phyloP scores from a whole-genome alignment of 2,113 vertebrate genomes.

The Eubucco bourcierii region DNA sequence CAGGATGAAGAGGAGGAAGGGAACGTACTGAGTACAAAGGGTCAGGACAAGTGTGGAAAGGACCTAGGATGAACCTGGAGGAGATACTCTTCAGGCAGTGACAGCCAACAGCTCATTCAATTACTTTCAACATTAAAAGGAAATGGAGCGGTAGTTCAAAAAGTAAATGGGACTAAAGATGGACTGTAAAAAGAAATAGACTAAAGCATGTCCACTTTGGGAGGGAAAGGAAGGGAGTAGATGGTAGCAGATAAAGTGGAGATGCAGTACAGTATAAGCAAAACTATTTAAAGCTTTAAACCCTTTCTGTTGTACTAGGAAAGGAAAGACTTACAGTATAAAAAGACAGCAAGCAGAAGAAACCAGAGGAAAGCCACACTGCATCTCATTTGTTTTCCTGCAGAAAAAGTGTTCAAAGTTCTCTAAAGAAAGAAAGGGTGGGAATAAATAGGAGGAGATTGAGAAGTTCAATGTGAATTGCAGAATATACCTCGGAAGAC shows the following conservation, averaged over 20 bases:
- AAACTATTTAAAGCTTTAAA: background rate
- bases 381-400: background rate
- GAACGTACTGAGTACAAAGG: conserved; percentile 6
- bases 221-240: background rate
- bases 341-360: background rate
- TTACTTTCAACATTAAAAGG: background rate
- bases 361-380: background rate
- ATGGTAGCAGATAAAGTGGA: background rate
- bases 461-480: background rate
- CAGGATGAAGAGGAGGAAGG: conserved; percentile 20
- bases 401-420: background rate
- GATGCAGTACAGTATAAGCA: background rate
- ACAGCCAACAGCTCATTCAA: background rate
- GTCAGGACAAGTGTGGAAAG: conserved; percentile 19
- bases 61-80: background rate
- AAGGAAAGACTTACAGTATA: background rate
- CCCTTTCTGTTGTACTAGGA: background rate
- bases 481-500: background rate
- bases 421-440: background rate
- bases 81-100: background rate
- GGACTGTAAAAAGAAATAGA: background rate
- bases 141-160: background rate
- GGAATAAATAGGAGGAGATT: background rate
- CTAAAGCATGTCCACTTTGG: background rate
- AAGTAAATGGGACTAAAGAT: background rate